A percentile compares a stretch with the other conserved stretches of the same genome.
These are phyloP conservation scores for Mesochorus sp. DNA, from an alignment of 2,888 invertebrate species.

Conservation along the genomic window DNA sequence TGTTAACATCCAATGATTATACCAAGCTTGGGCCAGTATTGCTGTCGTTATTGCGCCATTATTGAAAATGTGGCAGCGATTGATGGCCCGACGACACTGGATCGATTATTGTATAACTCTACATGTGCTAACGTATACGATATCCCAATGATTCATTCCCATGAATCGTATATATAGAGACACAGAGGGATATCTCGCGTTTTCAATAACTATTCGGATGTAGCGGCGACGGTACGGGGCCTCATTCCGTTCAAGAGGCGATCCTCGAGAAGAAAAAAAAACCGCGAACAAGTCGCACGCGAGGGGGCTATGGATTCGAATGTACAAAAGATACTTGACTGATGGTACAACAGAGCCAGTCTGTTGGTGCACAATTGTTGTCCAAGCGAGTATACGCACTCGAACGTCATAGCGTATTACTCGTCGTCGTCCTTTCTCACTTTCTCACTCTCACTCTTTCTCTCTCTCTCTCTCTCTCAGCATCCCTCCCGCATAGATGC, in stretches of 20 bases:
- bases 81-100: too few relatives aligned
- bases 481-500: conserved; percentile 29
- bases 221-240: too few relatives aligned
- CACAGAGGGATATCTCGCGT: too few relatives aligned
- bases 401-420: conserved; percentile 18
- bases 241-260: conserved; percentile 24
- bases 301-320: neutral
- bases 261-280: conserved; percentile 36
- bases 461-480: conserved; percentile 26
- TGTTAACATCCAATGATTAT: too few relatives aligned
- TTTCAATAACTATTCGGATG: too few relatives aligned
- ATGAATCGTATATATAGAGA: too few relatives aligned
- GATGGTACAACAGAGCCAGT: conserved; percentile 38
- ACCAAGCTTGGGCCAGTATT: too few relatives aligned
- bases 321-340: conserved; percentile 47
- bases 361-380: conserved; percentile 49
- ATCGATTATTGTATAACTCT: too few relatives aligned
- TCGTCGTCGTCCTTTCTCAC: conserved; percentile 2
- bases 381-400: conserved; percentile 44
- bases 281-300: conserved; percentile 45
- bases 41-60: too few relatives aligned
- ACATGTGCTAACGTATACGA: too few relatives aligned
- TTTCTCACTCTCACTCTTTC: conserved; percentile 7
- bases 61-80: too few relatives aligned
- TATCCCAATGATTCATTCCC: too few relatives aligned